Base-by-base conservation (phyloP, 1,140 invertebrate genomes). In the Vanessa atalanta region DNA sequence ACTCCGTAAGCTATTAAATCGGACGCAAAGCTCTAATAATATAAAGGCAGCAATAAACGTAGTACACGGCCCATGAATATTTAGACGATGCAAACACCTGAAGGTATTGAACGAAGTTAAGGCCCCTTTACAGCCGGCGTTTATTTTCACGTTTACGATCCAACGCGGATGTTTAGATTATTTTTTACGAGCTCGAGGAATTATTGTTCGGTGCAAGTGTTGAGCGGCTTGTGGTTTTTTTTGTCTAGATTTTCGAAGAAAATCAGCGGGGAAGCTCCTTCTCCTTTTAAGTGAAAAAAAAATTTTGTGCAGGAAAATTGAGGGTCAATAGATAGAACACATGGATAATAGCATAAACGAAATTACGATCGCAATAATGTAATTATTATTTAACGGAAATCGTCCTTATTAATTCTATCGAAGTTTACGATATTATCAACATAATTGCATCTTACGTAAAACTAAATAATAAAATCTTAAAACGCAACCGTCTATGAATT, bases 141-240 rank as follows among this genome's bases (percentile, higher is more conserved):
- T 75, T 75, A 75, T 75, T 70, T 75, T 70, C 73, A 75, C 80
- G 79, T 88, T 88, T 86, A 85, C 79, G 81, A 81, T 77, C 72
- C 69, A 69, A 79, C 77, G 78, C 79, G 80, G 75, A 84, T 84
- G 81, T 79, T 88, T 79, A 88, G 79, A 79, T 80, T 77, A 75
- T 85, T 86, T 87, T 86, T 88, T 88, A 88, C 84, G 84, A 86
- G 82, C 83, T 68, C 57, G 70, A 74, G 76, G 77, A 78, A 81
- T 85, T 79, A 76, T 61, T 53, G 23, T 57, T 14, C 51, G 74
- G 64, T 51, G 8, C 70, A 72, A 79, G 69, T 47, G 3, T 74
- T 60, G 70, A 63, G 70, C 37, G 26, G 20, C 9, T 55, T 53
- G 50, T 15, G 2, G 6, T 53, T 53, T n/a, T 15, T 55, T 51